These are phyloP conservation scores for Oreochromis tanganicae DNA, from an alignment of 2,113 vertebrate species.

Conservation along the genomic window DNA sequence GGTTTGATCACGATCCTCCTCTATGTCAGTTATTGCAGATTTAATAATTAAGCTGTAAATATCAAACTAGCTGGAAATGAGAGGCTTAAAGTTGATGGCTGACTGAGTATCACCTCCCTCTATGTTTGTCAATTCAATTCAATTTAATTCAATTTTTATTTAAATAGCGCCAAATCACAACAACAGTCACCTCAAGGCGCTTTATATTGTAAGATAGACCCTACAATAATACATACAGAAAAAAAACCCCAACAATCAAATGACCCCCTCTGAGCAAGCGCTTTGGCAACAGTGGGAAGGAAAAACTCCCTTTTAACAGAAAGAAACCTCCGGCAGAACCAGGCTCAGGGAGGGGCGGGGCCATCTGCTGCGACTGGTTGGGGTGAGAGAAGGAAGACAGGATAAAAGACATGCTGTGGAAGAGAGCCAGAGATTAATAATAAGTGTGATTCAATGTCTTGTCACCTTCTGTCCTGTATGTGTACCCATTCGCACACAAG, in stretches of 20 bases:
- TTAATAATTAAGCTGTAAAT: neutral
- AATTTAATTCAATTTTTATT: neutral
- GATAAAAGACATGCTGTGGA: neutral
- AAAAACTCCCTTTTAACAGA: neutral
- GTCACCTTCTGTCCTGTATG: neutral
- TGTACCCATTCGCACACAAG: neutral
- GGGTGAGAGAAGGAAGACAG: neutral
- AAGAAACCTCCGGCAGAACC: neutral
- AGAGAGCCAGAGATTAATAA: neutral
- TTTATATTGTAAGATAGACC: too few relatives aligned
- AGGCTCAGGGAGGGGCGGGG: rapidly evolving
- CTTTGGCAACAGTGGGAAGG: neutral
- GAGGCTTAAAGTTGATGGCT: neutral
- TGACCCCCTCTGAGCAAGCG: neutral
- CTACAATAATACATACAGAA: too few relatives aligned
- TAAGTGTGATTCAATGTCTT: neutral
- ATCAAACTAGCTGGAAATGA: neutral
- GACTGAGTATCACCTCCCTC: neutral
- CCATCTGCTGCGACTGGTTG: neutral
- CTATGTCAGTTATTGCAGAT: neutral
- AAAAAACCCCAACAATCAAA: too few relatives aligned
- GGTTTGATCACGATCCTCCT: neutral
- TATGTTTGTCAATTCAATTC: neutral
- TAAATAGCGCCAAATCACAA: neutral
- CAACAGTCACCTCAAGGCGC: neutral